Base-by-base conservation (phyloP, 2,888 invertebrate species). In the Coremacera marginata region DNA sequence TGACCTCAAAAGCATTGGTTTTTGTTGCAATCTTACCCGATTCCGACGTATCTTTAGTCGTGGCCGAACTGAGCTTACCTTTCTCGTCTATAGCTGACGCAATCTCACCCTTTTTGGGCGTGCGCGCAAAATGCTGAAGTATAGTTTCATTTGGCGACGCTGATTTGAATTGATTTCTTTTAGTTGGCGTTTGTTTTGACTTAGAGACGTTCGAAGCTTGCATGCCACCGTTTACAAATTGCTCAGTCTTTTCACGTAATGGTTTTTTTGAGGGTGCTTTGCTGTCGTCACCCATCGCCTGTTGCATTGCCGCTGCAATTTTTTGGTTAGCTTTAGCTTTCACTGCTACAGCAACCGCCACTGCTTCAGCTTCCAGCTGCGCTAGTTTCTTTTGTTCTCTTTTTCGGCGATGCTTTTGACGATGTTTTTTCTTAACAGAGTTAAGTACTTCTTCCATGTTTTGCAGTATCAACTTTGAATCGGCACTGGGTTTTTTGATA, bases 1-100 rank as follows among this genome's bases (percentile, higher is more conserved):
- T 90, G 44, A 94, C 85, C 83, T 92, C 90, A 86, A 94, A 94
- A 51, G 92, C 93, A 90, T 94, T 90, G 3, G 85, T 82, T 49
- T 85, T 75, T 51, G 51, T n/a, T 14, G 65, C 22, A 7, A 37
- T 5, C 34, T 19, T 68, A 14, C 3, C 31, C 25, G n/a, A 16
- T 44, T 11, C 11, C 44, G 44, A 11, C 14, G 44, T 2, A 1
- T 14, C 9, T n/a, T 16, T 63, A 5, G 63, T n/a, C 22, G 22
- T 55, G 27, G 55, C 44, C 11, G 27, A 14, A 22, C 49, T 71
- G 37, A 3, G 44, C 16, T 60, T 19, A 34, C 1, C 3, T 16
- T 3, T 37, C 14, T 52, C 44, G 5, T 62, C 70, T 2, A 34
- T 49, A 11, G 57, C 19, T 19, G 11, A 14, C 4, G 31, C 62